These are phyloP conservation scores for Lasioglossum zephyrum DNA, from an alignment of 2,888 invertebrate genomes.

Conservation along the genomic window DNA sequence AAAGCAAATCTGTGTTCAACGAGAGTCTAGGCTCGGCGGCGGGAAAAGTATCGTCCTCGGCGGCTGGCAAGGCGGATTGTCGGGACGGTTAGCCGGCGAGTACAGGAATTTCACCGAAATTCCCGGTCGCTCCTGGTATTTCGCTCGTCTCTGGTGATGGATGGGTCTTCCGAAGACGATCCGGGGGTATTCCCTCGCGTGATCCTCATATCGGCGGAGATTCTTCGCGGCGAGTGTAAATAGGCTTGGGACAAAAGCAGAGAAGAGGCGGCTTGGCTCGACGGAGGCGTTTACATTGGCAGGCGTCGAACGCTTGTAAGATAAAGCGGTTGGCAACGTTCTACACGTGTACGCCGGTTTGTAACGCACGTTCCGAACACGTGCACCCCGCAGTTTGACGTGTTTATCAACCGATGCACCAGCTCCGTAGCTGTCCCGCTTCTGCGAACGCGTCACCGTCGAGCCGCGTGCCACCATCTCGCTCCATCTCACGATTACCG, in stretches of 20 bases:
- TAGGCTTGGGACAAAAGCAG: slow-evolving; percentile 42
- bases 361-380: slow-evolving; percentile 72
- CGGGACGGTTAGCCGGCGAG: slow-evolving; percentile 19
- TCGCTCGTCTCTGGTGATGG: background rate
- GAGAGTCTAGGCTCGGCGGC: slow-evolving; percentile 41
- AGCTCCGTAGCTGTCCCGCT: slow-evolving; percentile 37
- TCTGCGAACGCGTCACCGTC: slow-evolving; percentile 27
- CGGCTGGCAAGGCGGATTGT: background rate
- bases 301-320: slow-evolving; percentile 75
- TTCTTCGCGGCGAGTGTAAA: slow-evolving; percentile 32
- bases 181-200: background rate
- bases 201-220: slow-evolving; percentile 26
- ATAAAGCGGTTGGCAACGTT: slow-evolving; percentile 72
- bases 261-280: slow-evolving; percentile 39
- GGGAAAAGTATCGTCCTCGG: slow-evolving; percentile 68
- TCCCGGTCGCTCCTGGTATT: background rate
- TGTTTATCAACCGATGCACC: slow-evolving; percentile 71
- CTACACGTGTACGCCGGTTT: slow-evolving; percentile 73
- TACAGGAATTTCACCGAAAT: slow-evolving; percentile 34
- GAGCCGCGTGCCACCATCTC: background rate
- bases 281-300: slow-evolving; percentile 73
- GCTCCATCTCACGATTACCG: slow-evolving; percentile 43
- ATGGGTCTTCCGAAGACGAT: background rate
- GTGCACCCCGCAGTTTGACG: slow-evolving; percentile 70
- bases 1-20: slow-evolving; percentile 75